Percentiles rank a stretch among this genome's conserved stretches.
phyloP scores from a whole-genome alignment of 2,888 invertebrate species.

The Schrankia costaestrigalis region DNA sequence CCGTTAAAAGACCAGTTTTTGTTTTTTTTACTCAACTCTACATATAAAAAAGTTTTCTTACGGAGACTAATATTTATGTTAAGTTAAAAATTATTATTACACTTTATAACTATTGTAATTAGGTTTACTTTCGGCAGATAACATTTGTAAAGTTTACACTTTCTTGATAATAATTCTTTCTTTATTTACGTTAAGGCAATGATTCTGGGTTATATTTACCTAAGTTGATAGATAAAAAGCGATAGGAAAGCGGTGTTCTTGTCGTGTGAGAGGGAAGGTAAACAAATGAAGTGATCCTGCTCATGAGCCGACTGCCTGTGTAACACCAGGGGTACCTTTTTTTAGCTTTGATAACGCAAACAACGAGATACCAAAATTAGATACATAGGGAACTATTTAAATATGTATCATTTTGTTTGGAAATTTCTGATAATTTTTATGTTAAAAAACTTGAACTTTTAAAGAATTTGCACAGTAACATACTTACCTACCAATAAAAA shows the following conservation, averaged over 20 bases:
- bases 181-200: conserved; percentile 67
- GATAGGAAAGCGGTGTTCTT: conserved; percentile 66
- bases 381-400: conserved; percentile 12
- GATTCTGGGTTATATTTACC: conserved; percentile 64
- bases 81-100: conserved; percentile 12
- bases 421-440: too few relatives aligned
- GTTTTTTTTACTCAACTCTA: too few relatives aligned
- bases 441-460: too few relatives aligned
- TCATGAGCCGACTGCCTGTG: conserved; percentile 52
- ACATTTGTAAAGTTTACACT: conserved; percentile 63
- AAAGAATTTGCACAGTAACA: too few relatives aligned
- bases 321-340: conserved; percentile 60
- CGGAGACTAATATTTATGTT: too few relatives aligned
- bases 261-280: conserved; percentile 62
- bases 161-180: conserved; percentile 64
- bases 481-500: too few relatives aligned
- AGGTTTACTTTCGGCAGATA: conserved; percentile 49
- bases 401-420: conserved; percentile 21
- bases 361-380: conserved; percentile 39
- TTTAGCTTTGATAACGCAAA: conserved; percentile 52
- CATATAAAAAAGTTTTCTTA: too few relatives aligned
- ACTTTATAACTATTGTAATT: conserved; percentile 46
- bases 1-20: too few relatives aligned
- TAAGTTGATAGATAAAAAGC: conserved; percentile 70
- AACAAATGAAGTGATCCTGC: conserved; percentile 63